Base-by-base conservation (phyloP, 2,888 invertebrate genomes). In the Xanthia togata region DNA sequence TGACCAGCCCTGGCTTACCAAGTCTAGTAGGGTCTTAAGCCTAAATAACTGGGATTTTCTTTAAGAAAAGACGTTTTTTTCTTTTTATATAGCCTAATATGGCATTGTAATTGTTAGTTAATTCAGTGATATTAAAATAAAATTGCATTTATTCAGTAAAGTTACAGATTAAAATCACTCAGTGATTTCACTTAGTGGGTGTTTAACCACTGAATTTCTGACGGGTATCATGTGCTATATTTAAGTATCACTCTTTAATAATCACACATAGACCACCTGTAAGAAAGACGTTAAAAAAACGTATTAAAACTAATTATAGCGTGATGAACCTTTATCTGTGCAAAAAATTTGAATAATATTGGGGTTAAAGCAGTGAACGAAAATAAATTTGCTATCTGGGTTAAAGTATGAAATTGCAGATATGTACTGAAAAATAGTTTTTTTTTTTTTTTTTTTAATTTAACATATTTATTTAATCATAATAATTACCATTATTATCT, bases 1-100 rank as follows among this genome's bases (percentile, higher is more conserved):
- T 85, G 87, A 86, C 84, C 73, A 86, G 38, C 47, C 44, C 47
- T 63, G 47, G 62, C 12, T 35, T 65, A 76, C 57, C 63, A 20
- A 26, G 17, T 26, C n/a, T 57, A 55, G 31, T 70, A 1, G 4
- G 73, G 53, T 83, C 63, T 69, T 50, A 63, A 60, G 63, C 57
- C 9, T 72, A 62, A 72, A 50, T 63, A 65, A 71, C 4, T 17
- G 12, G 12, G 0, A 38, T 47, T 65, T 65, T 41, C 23, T 73
- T 59, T 8, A 26, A 76, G 5, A 35, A 62, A 62, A 41, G n/a
- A 17, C 8, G 12, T 14, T 44, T 12, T 9, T n/a, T n/a, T n/a
- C n/a, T n/a, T n/a, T n/a, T n/a, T n/a, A 1, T 20, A 20, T 2
- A 20, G 6, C 47, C 17, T 20, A 20, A 50, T 50, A 17, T n/a